Evolutionary conservation across 2,113 vertebrate species (phyloP), one percentile per base, ranked within the genome.

Genomic region (Mastomys natalensis): DNA sequence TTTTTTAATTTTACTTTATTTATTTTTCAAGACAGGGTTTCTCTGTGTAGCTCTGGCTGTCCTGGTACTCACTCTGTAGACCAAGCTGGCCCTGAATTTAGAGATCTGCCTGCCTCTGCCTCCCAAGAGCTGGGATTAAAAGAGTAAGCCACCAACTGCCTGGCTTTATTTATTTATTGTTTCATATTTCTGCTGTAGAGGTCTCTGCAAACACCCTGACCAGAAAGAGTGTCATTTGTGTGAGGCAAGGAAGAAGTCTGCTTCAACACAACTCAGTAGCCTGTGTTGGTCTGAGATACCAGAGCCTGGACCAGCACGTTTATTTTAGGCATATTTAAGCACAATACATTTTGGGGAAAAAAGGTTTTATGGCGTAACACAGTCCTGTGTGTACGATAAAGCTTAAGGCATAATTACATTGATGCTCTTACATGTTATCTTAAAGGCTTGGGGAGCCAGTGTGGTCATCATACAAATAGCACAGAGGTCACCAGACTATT

Each of bases 221-320:
- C 55, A 40, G 55, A 58, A 62, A 62, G n/a, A 60, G 55, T 29
- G 37, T 40, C 55, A 60, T 29, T 15, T 13, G 7, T 29, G 13
- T 43, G 81, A 84, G 13, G n/a, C 55, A 43, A 9, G 55, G 43
- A 29, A 58, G 22, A 82, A 62, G 7, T 29, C 13, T 7, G 21
- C 24, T 17, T 84, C 80, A 60, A 26, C 53, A 82, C 22, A 17
- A n/a, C 53, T 81, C 58, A 29, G n/a, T 29, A 16, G n/a, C 55
- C 1, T 0, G 12, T 9, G 24, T 62, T 4, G 5, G 5, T 82
- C 16, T 7, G 16, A 15, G 29, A 12, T 17, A 17, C 55, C 29
- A n/a, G n/a, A 62, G 55, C 43, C 37, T 60, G 81, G 29, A 40
- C 7, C 19, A 60, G 53, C 21, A n/a, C 16, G 22, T 40, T 60